A percentile compares a stretch with the other conserved stretches of the same genome.
These are phyloP conservation scores for Halcyon senegalensis DNA, from an alignment of 2,113 vertebrate species.

Conservation along the genomic window DNA sequence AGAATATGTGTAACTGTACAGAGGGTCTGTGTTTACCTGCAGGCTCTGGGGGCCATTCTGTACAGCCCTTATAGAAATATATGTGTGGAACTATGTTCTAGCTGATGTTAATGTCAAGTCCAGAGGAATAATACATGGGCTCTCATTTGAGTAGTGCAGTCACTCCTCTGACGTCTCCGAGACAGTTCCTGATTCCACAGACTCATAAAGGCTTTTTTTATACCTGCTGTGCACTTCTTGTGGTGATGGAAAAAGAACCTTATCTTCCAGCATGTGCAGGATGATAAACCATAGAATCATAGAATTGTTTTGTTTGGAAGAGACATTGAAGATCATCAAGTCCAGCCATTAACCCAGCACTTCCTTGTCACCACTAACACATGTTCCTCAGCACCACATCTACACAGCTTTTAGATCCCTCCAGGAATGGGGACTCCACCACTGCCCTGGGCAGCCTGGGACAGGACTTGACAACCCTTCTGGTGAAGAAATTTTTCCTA, in stretches of 20 bases:
- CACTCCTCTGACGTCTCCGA: not conserved
- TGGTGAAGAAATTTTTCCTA: too few species aligned
- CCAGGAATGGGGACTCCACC: too few species aligned
- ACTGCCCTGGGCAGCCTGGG: too few species aligned
- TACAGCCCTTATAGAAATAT: not conserved
- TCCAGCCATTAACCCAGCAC: not conserved
- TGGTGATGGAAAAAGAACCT: fast-evolving
- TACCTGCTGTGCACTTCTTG: not conserved
- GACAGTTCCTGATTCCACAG: not conserved
- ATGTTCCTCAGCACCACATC: not conserved
- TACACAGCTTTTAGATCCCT: too few species aligned
- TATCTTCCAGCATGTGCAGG: too few species aligned
- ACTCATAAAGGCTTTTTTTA: not conserved
- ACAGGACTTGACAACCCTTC: too few species aligned
- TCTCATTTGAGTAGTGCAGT: too few species aligned
- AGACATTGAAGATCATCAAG: not conserved
- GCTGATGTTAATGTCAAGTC: not conserved
- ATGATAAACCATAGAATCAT: not conserved
- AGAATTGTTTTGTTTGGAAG: not conserved
- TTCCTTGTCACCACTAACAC: not conserved
- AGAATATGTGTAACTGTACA: not conserved
- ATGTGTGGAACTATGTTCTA: too few species aligned
- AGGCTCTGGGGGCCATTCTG: not conserved
- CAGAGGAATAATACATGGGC: not conserved
- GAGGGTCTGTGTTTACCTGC: not conserved